phyloP scores from a whole-genome alignment of 2,797 vertebrate genomes.

The Mareca strepera region DNA sequence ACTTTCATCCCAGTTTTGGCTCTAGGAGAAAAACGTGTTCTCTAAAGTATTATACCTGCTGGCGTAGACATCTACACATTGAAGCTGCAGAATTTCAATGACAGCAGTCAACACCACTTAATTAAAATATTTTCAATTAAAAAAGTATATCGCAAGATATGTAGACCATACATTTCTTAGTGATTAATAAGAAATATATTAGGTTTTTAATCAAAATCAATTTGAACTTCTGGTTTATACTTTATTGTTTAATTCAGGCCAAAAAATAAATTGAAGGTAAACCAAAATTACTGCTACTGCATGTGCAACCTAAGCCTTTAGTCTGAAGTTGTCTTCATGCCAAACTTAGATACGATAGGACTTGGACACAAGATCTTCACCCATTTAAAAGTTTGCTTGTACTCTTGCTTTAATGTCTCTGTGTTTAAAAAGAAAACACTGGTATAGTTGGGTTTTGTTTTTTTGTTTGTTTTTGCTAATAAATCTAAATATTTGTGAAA shows the following conservation, averaged over 20 bases:
- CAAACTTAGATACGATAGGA: not conserved
- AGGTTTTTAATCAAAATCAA: not conserved
- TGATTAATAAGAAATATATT: not conserved
- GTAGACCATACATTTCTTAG: not conserved
- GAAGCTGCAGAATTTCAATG: not conserved
- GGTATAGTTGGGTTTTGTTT: no score
- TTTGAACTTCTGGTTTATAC: not conserved
- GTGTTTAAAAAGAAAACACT: not conserved
- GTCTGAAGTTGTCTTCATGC: not conserved
- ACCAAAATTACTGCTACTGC: not conserved
- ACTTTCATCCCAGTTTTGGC: conserved; percentile 4
- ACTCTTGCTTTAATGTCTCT: not conserved
- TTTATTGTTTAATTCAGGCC: not conserved
- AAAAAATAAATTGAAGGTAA: not conserved
- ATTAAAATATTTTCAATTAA: not conserved
- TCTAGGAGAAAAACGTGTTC: not conserved
- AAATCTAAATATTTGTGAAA: not conserved
- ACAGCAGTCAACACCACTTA: not conserved
- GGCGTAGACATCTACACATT: not conserved
- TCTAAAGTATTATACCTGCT: not conserved
- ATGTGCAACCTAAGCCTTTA: not conserved
- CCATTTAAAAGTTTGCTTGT: not conserved
- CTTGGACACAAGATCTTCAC: not conserved
- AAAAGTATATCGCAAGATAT: not conserved
- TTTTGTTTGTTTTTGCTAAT: not conserved